Base-by-base conservation (phyloP, 2,113 vertebrate genomes). In the Nesoenas mayeri region DNA sequence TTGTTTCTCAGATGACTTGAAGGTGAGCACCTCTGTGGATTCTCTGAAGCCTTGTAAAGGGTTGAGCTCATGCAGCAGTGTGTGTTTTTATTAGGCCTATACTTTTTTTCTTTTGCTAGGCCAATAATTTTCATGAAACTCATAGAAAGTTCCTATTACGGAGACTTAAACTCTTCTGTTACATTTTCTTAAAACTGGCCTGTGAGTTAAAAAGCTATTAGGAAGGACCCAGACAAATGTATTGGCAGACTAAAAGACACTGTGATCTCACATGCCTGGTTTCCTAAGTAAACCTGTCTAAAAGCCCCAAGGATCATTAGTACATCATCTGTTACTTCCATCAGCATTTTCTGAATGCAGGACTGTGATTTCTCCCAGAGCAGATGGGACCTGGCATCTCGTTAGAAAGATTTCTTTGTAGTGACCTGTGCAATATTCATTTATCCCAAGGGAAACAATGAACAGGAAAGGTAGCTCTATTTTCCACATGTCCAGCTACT, bases 241-340 rank as follows among this genome's bases (percentile, higher is more conserved):
- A 74, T 12, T 86, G 60, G 38, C 94, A 81, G 83, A 62, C 56
- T 92, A 67, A 92, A 96, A 74, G 89, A 84, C 61, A 81, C 56
- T 71, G 70, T 95, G 91, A 84, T 74, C 77, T 97, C 91, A 91
- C 48, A 65, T 66, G 86, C 83, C 78, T 95, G 93, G 73, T 96
- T 95, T 95, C 93, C 87, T 91, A 92, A 92, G 65, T 73, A 92
- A 95, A 95, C 84, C 75, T 88, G 70, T 61, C 78, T 80, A 74
- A 91, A 97, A 93, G 40, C 57, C 65, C 69, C 40, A 71, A 50
- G 93, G 77, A 81, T 88, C 83, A 83, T 94, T 75, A 88, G 48
- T 84, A 66, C n/a, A 56, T 92, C 85, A 61, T 95, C 93, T 96
- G 96, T 69, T 97, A 84, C 72, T 95, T 91, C 70, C 72, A 96